Evolutionary conservation across 2,797 vertebrate genomes (phyloP).

Genomic region (Taeniopygia guttata): DNA sequence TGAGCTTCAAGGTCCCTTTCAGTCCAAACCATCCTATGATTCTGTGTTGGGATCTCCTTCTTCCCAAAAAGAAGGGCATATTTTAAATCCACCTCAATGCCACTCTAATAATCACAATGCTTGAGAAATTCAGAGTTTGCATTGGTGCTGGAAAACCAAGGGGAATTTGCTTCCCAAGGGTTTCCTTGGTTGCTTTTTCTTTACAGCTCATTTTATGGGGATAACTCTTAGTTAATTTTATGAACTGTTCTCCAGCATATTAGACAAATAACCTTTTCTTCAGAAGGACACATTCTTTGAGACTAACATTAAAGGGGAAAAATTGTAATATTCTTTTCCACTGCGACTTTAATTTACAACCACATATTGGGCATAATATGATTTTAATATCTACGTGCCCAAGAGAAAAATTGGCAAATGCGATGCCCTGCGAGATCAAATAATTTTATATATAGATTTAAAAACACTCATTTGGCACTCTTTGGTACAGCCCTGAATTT

Average conservation of each 20-base stretch:
- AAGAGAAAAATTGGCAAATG: slow-evolving; percentile 46
- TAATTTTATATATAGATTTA: slow-evolving; percentile 19
- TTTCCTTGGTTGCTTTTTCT: background rate
- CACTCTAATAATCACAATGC: fast-evolving
- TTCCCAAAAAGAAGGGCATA: background rate
- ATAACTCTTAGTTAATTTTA: background rate
- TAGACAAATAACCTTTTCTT: slow-evolving; percentile 44
- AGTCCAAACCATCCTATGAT: background rate
- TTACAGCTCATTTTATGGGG: background rate
- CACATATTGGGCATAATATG: background rate
- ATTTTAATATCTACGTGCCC: slow-evolving; percentile 38
- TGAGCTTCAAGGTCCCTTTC: background rate
- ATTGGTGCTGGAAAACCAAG: background rate
- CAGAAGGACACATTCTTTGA: slow-evolving; percentile 14
- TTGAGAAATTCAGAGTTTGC: background rate
- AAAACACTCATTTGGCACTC: slow-evolving; percentile 37
- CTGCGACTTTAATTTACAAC: background rate
- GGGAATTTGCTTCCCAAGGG: background rate
- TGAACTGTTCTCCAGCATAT: background rate
- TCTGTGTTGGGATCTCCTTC: background rate
- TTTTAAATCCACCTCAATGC: background rate
- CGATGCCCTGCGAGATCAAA: background rate
- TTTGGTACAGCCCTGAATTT: slow-evolving; percentile 8
- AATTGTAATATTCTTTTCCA: slow-evolving; percentile 8
- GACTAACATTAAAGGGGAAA: slow-evolving; percentile 26